Base-by-base conservation (phyloP, 1,140 invertebrate species). In the Chrysoperla carnea region DNA sequence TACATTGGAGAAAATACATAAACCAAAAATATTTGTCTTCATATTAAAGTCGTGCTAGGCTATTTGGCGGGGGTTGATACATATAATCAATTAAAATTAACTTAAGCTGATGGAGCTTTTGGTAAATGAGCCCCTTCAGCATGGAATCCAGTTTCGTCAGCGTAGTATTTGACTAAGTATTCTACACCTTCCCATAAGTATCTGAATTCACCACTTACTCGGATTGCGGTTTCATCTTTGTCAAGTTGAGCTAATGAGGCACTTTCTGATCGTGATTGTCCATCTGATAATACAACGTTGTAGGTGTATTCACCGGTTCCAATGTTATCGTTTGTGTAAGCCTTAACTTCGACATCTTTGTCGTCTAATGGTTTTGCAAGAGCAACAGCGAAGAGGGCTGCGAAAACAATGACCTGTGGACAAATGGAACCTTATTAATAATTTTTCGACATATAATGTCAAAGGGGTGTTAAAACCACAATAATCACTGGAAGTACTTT, bases 81-180 rank as follows among this genome's bases (percentile, higher is more conserved):
- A 23, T 23, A 3, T 23, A n/a, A n/a, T 5, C 2, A 23, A 23
- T 23, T 23, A 23, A 3, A 3, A 23, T 23, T 23, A 5, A 23
- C 17, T 23, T 23, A n/a, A n/a, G n/a, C n/a, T 47, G 47, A 49
- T 1, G 69, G 68, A 29, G 67, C 58, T 41, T 64, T 66, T 6
- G 77, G 76, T 44, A 81, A 56, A 54, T 81, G 77, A 9, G 67
- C 72, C n/a, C 77, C 78, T 55, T 75, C 68, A 28, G 78, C 75
- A 50, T 75, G 74, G 67, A 79, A 86, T 29, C 81, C 81, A 50
- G 80, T 80, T 61, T 84, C 80, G 55, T 85, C 83, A 36, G 82
- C 80, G 29, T 76, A 67, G 61, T 80, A 84, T n/a, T 69, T 70
- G 35, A 84, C 66, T 45, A 68, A 67, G 51, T 81, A 78, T n/a